Conservation (phyloP, 2,888 invertebrate species). For the Epistrophe grossulariae region DNA sequence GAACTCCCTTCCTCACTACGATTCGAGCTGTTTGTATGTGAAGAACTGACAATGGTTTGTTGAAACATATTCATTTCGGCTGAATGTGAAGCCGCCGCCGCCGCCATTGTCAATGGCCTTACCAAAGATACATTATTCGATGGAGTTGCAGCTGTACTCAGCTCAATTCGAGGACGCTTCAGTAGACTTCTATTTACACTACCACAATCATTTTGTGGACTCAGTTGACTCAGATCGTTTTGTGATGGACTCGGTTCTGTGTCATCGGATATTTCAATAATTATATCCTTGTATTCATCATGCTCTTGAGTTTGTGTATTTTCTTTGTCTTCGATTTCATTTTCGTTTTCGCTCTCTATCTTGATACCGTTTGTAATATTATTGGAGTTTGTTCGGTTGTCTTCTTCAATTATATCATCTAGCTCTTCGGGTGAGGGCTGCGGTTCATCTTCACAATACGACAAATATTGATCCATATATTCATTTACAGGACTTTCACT, state of each 20-base stretch:
- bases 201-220: slow-evolving; percentile 9
- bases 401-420: slow-evolving; percentile 82
- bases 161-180: slow-evolving; percentile 48
- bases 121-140: slow-evolving; percentile 61
- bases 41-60: slow-evolving; percentile 69
- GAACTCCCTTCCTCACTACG: slow-evolving; percentile 43
- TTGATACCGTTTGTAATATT: slow-evolving; percentile 79
- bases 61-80: slow-evolving; percentile 67
- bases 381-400: not conserved
- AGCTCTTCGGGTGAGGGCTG: slow-evolving; percentile 77
- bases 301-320: slow-evolving; percentile 70
- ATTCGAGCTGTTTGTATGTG: slow-evolving; percentile 41
- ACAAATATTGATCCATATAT: slow-evolving; percentile 80
- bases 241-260: not conserved
- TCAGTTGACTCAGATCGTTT: slow-evolving; percentile 24
- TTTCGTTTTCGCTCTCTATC: slow-evolving; percentile 82
- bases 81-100: slow-evolving; percentile 12
- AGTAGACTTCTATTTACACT: slow-evolving; percentile 35
- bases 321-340: slow-evolving; percentile 79
- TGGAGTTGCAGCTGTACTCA: not conserved
- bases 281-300: slow-evolving; percentile 78
- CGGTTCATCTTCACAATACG: slow-evolving; percentile 81
- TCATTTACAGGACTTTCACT: slow-evolving; percentile 48
- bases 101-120: slow-evolving; percentile 48
- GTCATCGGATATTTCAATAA: slow-evolving; percentile 72